Evolutionary conservation across 2,113 vertebrate genomes (phyloP).

Genomic region (Todiramphus chloris): DNA sequence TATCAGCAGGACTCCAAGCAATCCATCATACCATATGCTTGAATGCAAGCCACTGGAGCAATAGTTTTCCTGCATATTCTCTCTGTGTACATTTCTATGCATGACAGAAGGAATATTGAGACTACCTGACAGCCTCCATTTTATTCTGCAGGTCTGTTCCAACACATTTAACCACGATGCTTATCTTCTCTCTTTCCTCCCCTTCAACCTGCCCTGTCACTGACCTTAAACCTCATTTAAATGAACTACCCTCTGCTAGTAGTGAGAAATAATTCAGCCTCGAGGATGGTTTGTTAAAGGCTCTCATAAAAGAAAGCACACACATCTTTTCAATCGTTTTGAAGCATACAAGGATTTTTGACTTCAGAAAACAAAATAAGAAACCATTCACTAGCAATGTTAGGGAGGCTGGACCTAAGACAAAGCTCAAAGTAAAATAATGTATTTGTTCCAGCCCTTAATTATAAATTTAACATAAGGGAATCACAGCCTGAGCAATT

Average conservation of each 20-base stretch:
- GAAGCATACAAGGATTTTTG: background rate
- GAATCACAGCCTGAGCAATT: background rate
- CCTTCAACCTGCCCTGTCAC: constrained; percentile 14
- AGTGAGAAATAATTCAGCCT: constrained; percentile 36
- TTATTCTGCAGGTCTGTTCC: constrained; percentile 51
- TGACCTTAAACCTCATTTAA: constrained; percentile 49
- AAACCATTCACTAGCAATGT: background rate
- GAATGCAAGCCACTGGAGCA: constrained; percentile 36
- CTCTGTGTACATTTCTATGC: constrained; percentile 20
- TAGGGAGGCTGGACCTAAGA: background rate
- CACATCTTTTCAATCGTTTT: background rate
- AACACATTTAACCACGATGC: constrained; percentile 55
- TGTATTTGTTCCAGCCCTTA: background rate
- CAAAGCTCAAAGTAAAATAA: background rate
- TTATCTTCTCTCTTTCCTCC: background rate
- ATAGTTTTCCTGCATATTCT: constrained; percentile 3
- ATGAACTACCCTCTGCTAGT: background rate
- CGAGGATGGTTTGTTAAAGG: background rate
- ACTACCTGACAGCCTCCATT: constrained; percentile 23
- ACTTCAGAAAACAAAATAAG: background rate
- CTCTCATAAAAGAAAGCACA: background rate
- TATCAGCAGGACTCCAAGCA: background rate
- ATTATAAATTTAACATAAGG: background rate
- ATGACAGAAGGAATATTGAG: constrained; percentile 48
- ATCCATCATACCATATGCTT: constrained; percentile 28